Evolutionary conservation across 23 tunicate genomes (phyloP).

Genomic region (Ascidia mentula): DNA sequence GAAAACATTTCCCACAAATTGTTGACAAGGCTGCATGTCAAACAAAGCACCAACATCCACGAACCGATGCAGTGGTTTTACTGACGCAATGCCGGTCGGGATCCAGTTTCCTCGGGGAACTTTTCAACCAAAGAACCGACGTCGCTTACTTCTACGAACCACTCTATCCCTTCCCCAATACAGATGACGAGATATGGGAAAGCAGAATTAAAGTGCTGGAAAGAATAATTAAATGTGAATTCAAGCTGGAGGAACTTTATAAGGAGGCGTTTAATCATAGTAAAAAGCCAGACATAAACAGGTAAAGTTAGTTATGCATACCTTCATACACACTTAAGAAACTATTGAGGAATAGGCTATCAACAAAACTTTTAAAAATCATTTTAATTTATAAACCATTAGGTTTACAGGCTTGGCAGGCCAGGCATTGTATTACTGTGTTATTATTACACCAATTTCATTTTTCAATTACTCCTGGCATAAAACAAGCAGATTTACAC

Average conservation of each 20-base stretch:
- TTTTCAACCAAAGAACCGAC: constrained; percentile 37
- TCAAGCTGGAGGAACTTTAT: constrained; percentile 9
- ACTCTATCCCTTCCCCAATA: constrained; percentile 22
- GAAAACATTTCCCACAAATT: too few relatives aligned
- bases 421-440: too few relatives aligned
- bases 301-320: constrained; percentile 15
- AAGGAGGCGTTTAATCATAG: background rate
- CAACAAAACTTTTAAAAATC: too few relatives aligned
- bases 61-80: constrained; percentile 47
- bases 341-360: too few relatives aligned
- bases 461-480: too few relatives aligned
- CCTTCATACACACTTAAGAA: too few relatives aligned
- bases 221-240: constrained; percentile 12
- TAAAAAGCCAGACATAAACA: constrained; percentile 9
- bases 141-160: constrained; percentile 65
- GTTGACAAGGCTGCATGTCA: too few relatives aligned
- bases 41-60: too few relatives aligned
- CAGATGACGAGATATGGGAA: background rate
- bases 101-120: constrained; percentile 46
- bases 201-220: constrained; percentile 9
- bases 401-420: too few relatives aligned
- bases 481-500: too few relatives aligned
- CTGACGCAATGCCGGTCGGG: constrained; percentile 39
- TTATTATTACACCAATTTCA: too few relatives aligned
- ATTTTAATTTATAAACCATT: too few relatives aligned